phyloP scores from a whole-genome alignment of 2,113 vertebrate species.

The Dendrocopos noguchii region DNA sequence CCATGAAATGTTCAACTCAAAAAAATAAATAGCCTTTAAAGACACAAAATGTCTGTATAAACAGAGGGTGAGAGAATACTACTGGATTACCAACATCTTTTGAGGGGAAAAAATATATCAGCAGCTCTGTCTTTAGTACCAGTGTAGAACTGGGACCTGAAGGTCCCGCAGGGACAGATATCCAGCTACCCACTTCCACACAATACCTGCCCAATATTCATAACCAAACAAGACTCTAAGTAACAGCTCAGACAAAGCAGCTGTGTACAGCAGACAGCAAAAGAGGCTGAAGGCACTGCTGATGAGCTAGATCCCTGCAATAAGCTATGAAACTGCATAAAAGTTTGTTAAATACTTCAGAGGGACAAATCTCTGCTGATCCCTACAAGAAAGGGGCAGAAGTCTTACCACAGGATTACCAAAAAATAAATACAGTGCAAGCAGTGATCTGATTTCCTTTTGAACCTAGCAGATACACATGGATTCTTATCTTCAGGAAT shows the following conservation, averaged over 20 bases:
- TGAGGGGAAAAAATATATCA: background rate
- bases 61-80: conserved; percentile 2
- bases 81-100: background rate
- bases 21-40: conserved; percentile 51
- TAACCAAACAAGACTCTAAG: background rate
- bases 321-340: background rate
- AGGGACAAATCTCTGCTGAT: conserved; percentile 13
- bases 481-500: conserved; percentile 52
- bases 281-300: background rate
- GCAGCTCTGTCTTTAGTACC: background rate
- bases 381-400: conserved; percentile 15
- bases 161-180: background rate
- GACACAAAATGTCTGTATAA: conserved; percentile 41
- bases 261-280: background rate
- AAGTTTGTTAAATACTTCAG: background rate
- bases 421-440: conserved; percentile 46
- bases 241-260: background rate
- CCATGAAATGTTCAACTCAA: conserved; percentile 52
- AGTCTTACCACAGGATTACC: conserved; percentile 34
- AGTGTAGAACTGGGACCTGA: background rate
- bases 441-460: conserved; percentile 29
- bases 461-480: conserved; percentile 33
- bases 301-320: background rate
- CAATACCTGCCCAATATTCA: background rate
- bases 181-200: background rate